A percentile compares a stretch with the other conserved stretches of the same genome.
Conservation (phyloP, 2,888 invertebrate species). For the Drosophila kanekoi region DNA sequence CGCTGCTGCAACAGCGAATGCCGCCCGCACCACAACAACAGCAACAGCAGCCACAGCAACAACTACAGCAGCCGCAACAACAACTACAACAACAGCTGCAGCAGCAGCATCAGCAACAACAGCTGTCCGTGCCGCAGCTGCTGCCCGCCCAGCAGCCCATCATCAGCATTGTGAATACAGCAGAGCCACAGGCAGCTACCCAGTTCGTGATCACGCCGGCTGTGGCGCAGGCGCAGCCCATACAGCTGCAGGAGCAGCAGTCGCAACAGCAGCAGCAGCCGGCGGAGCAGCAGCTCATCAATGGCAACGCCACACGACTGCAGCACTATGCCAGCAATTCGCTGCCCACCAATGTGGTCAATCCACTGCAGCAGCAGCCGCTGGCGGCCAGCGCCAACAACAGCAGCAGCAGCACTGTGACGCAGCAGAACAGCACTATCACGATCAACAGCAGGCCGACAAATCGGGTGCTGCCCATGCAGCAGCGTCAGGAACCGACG, state of each 20-base stretch:
- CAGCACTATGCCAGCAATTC: conserved; percentile 74
- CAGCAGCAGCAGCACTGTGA: conserved; percentile 38
- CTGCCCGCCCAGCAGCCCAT: conserved; percentile 54
- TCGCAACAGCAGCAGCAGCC: conserved; percentile 45
- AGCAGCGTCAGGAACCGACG: conserved; percentile 87
- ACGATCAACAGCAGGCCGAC: conserved; percentile 87
- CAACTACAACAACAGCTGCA: conserved; percentile 30
- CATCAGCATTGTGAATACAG: conserved; percentile 49
- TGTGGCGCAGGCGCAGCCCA: conserved; percentile 34
- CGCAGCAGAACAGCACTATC: conserved; percentile 63
- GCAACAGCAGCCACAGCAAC: conserved; percentile 30
- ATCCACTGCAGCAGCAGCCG: conserved; percentile 87
- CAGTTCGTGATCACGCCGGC: conserved; percentile 55
- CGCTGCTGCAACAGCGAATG: conserved; percentile 51
- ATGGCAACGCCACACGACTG: conserved; percentile 53
- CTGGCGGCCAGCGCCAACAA: conserved; percentile 71
- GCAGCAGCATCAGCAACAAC: conserved; percentile 28
- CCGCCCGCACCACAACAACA: conserved; percentile 40
- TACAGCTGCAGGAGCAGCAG: conserved; percentile 50
- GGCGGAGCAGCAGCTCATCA: conserved; percentile 52
- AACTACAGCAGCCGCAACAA: conserved; percentile 21
- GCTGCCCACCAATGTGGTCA: conserved; percentile 90
- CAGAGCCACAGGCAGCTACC: conserved; percentile 27
- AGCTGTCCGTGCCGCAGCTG: conserved; percentile 25
- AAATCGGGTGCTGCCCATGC: conserved; percentile 92